Base-by-base conservation (phyloP, 2,797 vertebrate genomes). In the Phrynocephalus forsythii region DNA sequence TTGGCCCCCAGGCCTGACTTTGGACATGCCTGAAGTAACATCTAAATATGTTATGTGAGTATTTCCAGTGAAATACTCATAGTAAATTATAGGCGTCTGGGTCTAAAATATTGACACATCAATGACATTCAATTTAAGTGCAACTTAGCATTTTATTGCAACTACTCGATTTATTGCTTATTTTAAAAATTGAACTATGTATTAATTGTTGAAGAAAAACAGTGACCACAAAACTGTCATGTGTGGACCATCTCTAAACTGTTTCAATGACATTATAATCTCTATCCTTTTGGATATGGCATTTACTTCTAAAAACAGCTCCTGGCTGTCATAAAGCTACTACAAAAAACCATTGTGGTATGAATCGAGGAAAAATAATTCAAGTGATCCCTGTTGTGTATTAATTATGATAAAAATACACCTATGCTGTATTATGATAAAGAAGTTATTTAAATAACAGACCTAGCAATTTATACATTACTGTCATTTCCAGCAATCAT, bases 121-220 rank as follows among this genome's bases (percentile, higher is more conserved):
- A 76, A n/a, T 22, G 86, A 18, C 3, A 71, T 28, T 79, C 81
- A 76, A 22, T 13, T 56, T 56, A 83, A 73, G n/a, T 24, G 5
- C 50, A 84, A 16, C 22, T 52, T 73, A 30, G 13, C 3, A 26
- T 84, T 56, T 73, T 60, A 73, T 66, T 8, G 48, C 10, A 72
- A 71, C 7, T 11, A 24, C 8, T 38, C 33, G 44, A 71, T 33
- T 67, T 33, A 72, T 56, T 28, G 33, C 33, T 89, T 79, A 86
- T 82, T 2, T 86, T 73, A 87, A 48, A 38, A 81, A 86, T 75
- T 89, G 88, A 67, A 18, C 77, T 82, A 30, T 4, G 72, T 38
- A 84, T 5, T 22, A 15, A 28, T 82, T 48, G 68, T 28, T 33
- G 16, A 89, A 69, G 30, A 48, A 67, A 9, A 33, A 76, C 8